These are phyloP conservation scores for Plecturocebus donacophilus DNA, from an alignment of 2,113 vertebrate species.

Conservation along the genomic window DNA sequence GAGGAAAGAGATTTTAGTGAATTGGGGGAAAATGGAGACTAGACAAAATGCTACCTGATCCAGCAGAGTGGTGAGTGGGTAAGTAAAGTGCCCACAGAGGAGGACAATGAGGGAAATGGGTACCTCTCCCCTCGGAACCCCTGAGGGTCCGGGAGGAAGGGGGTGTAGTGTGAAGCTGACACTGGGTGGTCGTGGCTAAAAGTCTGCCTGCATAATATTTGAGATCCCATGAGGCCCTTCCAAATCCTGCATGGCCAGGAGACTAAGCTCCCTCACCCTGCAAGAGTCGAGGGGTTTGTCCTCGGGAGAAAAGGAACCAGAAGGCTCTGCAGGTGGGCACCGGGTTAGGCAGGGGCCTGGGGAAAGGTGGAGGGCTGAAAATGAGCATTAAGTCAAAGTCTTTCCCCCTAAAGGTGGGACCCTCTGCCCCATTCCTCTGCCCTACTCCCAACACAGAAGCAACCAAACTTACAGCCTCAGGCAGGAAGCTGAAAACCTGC, in stretches of 20 bases:
- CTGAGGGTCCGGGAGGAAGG: neutral
- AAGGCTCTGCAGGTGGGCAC: too few species aligned
- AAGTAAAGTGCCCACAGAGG: neutral
- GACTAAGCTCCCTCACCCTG: accelerated
- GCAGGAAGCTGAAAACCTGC: neutral
- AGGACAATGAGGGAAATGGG: neutral
- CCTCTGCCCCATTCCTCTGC: neutral
- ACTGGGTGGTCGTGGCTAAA: neutral
- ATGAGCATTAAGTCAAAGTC: neutral
- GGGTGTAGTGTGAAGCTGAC: neutral
- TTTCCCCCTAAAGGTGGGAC: accelerated
- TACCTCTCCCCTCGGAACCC: neutral
- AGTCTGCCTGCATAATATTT: neutral
- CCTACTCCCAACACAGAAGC: neutral
- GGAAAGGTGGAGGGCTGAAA: neutral
- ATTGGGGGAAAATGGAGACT: neutral
- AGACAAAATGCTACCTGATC: neutral
- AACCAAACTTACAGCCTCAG: neutral
- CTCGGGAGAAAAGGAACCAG: neutral
- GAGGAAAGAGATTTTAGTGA: neutral
- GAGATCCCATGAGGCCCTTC: neutral
- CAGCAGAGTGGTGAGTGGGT: neutral
- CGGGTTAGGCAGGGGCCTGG: neutral
- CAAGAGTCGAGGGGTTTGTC: neutral
- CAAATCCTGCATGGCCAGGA: neutral